Percentiles rank a stretch among this genome's conserved stretches.
phyloP scores from a whole-genome alignment of 2,113 vertebrate genomes.

The Zapornia atra region DNA sequence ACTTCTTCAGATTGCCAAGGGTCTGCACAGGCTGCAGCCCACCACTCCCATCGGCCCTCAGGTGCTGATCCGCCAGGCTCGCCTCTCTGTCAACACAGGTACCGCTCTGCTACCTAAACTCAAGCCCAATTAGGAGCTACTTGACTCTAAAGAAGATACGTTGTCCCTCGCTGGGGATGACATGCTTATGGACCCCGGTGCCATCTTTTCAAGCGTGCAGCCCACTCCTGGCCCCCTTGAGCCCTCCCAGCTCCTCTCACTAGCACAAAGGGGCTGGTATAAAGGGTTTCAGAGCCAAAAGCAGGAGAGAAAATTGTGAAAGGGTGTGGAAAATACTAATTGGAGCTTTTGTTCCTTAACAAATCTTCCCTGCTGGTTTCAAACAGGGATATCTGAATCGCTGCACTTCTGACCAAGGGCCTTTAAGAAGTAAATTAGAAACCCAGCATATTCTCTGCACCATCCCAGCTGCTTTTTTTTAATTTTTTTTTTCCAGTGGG shows the following conservation, averaged over 20 bases:
- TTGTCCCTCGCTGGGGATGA: background rate
- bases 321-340: constrained; percentile 86
- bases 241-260: constrained; percentile 57
- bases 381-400: constrained; percentile 78
- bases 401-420: constrained; percentile 74
- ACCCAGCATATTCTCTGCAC: constrained; percentile 63
- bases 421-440: constrained; percentile 76
- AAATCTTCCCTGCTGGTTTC: constrained; percentile 82
- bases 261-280: constrained; percentile 75
- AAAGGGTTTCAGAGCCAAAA: constrained; percentile 76
- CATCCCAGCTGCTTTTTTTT: constrained; percentile 49
- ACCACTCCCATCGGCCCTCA: constrained; percentile 85
- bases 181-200: background rate
- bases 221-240: background rate
- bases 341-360: constrained; percentile 82
- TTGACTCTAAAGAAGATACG: constrained; percentile 43
- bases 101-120: background rate
- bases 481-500: background rate
- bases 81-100: constrained; percentile 87
- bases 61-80: constrained; percentile 90
- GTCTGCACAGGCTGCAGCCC: constrained; percentile 81
- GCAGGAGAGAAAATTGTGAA: constrained; percentile 81
- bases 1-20: constrained; percentile 83
- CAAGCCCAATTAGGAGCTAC: background rate
- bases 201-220: constrained; percentile 25